A percentile compares a stretch with the other conserved stretches of the same genome.
phyloP scores from a whole-genome alignment of 2,888 invertebrate genomes.

The Spisula subtruncata region DNA sequence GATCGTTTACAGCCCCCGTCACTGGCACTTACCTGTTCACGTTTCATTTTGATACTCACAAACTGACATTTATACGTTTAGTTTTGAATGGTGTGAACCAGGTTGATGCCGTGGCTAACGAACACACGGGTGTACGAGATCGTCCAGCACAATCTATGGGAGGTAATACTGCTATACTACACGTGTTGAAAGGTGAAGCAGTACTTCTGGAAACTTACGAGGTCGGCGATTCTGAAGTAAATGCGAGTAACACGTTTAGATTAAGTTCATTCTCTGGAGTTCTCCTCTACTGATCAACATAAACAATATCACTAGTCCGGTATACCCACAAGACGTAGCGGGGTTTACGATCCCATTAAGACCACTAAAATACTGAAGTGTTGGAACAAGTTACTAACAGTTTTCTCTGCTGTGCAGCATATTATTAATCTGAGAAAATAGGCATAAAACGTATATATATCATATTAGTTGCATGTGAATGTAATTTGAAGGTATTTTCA shows the following conservation, averaged over 20 bases:
- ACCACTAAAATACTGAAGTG: too few relatives aligned
- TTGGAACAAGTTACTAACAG: too few relatives aligned
- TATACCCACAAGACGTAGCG: too few relatives aligned
- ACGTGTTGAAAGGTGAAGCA: conserved; percentile 32
- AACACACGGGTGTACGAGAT: background rate
- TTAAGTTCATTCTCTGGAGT: conserved; percentile 47
- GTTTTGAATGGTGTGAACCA: conserved; percentile 42
- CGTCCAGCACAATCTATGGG: conserved; percentile 39
- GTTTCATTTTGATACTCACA: conserved; percentile 14
- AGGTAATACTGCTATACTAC: conserved; percentile 34
- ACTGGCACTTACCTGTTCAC: conserved; percentile 38
- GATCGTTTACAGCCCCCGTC: conserved; percentile 41
- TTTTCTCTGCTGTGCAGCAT: too few relatives aligned
- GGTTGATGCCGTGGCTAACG: conserved; percentile 41
- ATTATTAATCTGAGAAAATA: too few relatives aligned
- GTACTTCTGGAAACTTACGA: conserved; percentile 36
- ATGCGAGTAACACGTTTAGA: conserved; percentile 24
- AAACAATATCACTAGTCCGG: too few relatives aligned
- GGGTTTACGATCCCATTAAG: too few relatives aligned
- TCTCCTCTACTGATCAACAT: conserved; percentile 25
- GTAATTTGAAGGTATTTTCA: too few relatives aligned
- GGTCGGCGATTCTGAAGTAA: background rate
- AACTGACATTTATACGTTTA: conserved; percentile 28
- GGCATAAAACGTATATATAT: too few relatives aligned
- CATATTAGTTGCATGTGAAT: too few relatives aligned